Evolutionary conservation across 92 coral and sea anemone species (phyloP).

Genomic region (Heliopora coerulea): DNA sequence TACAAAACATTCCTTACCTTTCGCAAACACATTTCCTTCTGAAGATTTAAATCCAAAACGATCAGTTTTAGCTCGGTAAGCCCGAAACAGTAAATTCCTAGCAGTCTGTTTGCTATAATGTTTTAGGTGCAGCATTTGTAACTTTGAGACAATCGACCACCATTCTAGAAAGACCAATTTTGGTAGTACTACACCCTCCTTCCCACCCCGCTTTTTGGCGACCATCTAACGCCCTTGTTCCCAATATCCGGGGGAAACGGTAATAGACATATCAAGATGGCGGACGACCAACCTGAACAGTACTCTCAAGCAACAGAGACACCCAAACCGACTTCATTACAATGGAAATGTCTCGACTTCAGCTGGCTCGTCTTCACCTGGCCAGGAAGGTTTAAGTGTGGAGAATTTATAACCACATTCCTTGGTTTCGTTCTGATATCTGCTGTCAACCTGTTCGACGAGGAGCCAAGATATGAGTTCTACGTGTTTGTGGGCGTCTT

Average conservation of each 20-base stretch:
- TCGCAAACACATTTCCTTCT: background rate
- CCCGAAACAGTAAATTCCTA: constrained; percentile 11
- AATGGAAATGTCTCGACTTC: constrained; percentile 37
- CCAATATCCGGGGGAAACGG: background rate
- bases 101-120: background rate
- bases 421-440: constrained; percentile 27
- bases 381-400: constrained; percentile 57
- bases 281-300: background rate
- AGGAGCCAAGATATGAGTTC: constrained; percentile 59
- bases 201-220: too few species aligned
- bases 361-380: constrained; percentile 48
- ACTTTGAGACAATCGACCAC: too few species aligned
- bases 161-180: background rate
- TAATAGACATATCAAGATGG: background rate
- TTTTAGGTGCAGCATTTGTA: constrained; percentile 12
- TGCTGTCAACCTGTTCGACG: constrained; percentile 10
- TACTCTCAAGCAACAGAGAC: background rate
- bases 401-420: constrained; percentile 25
- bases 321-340: background rate
- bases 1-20: background rate
- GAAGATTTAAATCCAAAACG: constrained; percentile 24
- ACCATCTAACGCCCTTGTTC: too few species aligned
- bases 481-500: constrained; percentile 80
- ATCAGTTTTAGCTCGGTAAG: constrained; percentile 27
- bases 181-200: background rate